Conservation (phyloP, 2,113 vertebrate species). For the Oenanthe melanoleuca region DNA sequence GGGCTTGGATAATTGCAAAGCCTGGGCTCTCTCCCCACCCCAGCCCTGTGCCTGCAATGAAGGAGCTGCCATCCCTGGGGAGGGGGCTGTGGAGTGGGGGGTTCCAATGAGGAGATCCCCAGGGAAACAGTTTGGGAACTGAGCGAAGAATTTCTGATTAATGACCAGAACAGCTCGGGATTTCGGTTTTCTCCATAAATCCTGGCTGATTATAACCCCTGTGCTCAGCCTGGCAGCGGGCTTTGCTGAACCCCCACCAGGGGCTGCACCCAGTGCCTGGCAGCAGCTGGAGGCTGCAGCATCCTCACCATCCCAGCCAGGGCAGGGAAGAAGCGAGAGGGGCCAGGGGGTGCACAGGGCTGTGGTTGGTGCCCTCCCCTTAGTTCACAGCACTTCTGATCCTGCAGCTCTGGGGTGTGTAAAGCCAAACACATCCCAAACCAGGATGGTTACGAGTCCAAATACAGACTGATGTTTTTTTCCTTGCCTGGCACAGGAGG, state of each 20-base stretch:
- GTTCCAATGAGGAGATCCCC: background rate
- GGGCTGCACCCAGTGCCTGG: background rate
- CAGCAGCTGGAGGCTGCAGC: background rate
- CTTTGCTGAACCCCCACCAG: background rate
- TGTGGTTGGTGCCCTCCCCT: background rate
- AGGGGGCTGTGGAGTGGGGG: background rate
- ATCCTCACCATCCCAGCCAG: background rate
- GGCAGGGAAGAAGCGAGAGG: background rate
- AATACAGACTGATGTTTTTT: background rate
- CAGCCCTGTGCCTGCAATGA: background rate
- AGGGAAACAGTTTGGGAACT: background rate
- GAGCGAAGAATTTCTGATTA: conserved; percentile 14
- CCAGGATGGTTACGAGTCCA: background rate
- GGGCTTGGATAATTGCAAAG: background rate
- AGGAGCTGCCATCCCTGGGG: background rate
- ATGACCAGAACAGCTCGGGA: background rate
- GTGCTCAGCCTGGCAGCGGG: background rate
- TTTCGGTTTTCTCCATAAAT: conserved; percentile 29
- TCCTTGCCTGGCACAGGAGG: background rate
- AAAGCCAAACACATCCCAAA: background rate
- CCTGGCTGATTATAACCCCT: background rate
- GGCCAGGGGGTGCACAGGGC: background rate
- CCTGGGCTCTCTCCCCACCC: background rate
- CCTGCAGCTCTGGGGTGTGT: background rate
- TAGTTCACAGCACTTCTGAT: background rate